phyloP scores from a whole-genome alignment of 2,888 invertebrate genomes.

The Agrilus cyanescens region DNA sequence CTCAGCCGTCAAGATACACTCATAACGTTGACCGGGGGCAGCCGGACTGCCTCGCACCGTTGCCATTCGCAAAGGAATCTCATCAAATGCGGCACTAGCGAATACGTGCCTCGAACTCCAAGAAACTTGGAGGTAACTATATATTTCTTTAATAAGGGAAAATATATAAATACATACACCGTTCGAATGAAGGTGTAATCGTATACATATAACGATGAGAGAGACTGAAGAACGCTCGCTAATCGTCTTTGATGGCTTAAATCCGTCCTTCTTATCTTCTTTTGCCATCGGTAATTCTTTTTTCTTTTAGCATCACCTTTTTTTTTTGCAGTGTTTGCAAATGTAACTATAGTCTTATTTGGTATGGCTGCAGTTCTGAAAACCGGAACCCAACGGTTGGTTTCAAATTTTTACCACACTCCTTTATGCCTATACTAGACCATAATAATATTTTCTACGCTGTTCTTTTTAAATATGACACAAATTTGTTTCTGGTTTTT shows the following conservation, averaged over 20 bases:
- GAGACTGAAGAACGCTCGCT: background rate
- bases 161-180: conserved; percentile 32
- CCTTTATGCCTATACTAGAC: too few species aligned
- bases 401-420: too few species aligned
- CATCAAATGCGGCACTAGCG: conserved; percentile 23
- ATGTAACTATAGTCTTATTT: too few species aligned
- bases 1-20: conserved; percentile 26
- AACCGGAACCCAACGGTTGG: too few species aligned
- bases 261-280: conserved; percentile 14
- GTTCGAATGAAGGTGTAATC: conserved; percentile 18
- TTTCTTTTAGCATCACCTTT: conserved; percentile 11
- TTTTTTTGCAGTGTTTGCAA: conserved; percentile 3
- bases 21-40: conserved; percentile 19
- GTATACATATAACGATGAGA: background rate
- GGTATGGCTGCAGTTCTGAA: too few species aligned
- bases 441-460: too few species aligned
- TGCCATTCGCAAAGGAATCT: conserved; percentile 24
- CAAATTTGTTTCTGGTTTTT: too few species aligned
- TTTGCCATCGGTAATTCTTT: conserved; percentile 8
- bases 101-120: conserved; percentile 26
- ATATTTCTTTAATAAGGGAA: conserved; percentile 32
- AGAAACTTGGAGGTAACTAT: conserved; percentile 37
- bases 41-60: conserved; percentile 15
- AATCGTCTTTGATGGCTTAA: background rate
- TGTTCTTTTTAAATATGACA: too few species aligned